A percentile compares a stretch with the other conserved stretches of the same genome.
Conservation (phyloP, 92 coral and sea anemone genomes). For the Heteractis magnifica region DNA sequence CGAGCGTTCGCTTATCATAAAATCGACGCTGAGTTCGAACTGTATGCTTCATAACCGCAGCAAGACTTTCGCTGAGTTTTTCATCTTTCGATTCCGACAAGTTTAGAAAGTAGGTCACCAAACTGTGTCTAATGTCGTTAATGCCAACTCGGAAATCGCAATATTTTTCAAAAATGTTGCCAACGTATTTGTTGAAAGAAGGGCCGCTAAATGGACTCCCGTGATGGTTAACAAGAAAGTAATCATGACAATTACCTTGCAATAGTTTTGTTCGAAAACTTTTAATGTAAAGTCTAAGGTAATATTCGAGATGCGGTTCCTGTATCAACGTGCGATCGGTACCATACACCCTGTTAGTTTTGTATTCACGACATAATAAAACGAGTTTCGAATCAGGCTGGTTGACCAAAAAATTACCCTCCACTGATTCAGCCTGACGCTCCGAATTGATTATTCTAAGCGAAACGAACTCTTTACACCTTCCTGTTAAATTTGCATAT, state of each 20-base stretch:
- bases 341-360: background rate
- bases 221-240: constrained; percentile 4
- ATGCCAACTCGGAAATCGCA: background rate
- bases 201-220: background rate
- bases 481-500: background rate
- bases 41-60: background rate
- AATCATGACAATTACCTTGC: background rate
- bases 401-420: background rate
- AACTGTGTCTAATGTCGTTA: background rate
- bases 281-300: background rate
- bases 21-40: constrained; percentile 3
- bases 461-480: background rate
- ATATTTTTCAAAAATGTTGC: background rate
- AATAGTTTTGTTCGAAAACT: background rate
- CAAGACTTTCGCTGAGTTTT: background rate
- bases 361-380: background rate
- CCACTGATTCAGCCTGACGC: background rate
- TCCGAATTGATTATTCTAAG: constrained; percentile 8
- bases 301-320: background rate
- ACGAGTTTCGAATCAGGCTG: background rate
- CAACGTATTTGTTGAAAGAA: background rate
- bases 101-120: background rate
- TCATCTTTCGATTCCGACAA: constrained; percentile 7
- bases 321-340: background rate
- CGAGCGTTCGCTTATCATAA: constrained; percentile 1